Conservation (phyloP, 2,113 vertebrate genomes). For the Mungos mungo region DNA sequence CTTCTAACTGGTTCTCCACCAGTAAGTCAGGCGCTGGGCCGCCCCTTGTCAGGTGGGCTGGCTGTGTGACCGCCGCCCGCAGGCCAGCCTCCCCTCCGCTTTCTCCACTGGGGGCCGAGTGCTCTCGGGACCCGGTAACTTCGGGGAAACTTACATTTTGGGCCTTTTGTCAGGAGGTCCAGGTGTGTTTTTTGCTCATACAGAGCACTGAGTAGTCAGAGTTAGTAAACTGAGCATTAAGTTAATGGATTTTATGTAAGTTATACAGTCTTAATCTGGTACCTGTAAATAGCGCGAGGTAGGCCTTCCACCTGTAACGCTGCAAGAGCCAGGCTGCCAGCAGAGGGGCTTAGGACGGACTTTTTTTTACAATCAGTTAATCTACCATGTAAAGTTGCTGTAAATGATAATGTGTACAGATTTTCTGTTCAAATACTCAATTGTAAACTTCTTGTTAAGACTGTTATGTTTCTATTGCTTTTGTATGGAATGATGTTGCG, state of each 20-base stretch:
- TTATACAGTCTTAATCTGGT: slow-evolving; percentile 19
- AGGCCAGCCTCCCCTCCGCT: not conserved
- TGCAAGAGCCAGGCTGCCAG: slow-evolving; percentile 10
- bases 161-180: not conserved
- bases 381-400: slow-evolving; percentile 81
- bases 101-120: not conserved
- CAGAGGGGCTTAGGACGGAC: not conserved
- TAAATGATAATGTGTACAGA: slow-evolving; percentile 83
- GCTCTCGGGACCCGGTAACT: not conserved
- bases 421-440: slow-evolving; percentile 68
- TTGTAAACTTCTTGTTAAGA: slow-evolving; percentile 67
- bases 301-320: not conserved
- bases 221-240: not conserved
- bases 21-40: accelerated
- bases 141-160: not conserved
- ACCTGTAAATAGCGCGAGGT: slow-evolving; percentile 71
- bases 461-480: slow-evolving; percentile 81
- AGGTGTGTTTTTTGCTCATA: not conserved
- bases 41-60: accelerated
- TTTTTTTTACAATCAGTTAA: slow-evolving; percentile 53
- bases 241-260: not conserved
- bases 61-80: not conserved
- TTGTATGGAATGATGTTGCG: slow-evolving; percentile 78
- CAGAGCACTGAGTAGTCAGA: not conserved
- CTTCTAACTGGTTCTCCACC: not conserved